Evolutionary conservation across 2,113 vertebrate species (phyloP).

Genomic region (Ploceus nigricollis): DNA sequence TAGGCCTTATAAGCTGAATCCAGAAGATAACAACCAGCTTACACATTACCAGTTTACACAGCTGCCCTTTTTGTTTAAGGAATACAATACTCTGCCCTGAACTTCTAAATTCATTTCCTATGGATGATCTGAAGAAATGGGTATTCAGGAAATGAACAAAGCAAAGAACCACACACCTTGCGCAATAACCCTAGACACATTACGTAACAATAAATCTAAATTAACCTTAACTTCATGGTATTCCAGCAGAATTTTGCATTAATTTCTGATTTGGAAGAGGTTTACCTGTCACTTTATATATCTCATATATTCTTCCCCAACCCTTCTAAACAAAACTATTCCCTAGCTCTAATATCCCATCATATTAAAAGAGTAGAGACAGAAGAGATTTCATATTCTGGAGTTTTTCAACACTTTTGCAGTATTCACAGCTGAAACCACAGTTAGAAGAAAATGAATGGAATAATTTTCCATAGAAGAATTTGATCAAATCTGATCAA

Average conservation of each 20-base stretch:
- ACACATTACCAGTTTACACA: not conserved
- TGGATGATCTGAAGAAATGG: not conserved
- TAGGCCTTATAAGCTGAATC: not conserved
- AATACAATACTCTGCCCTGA: not conserved
- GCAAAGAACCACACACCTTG: not conserved
- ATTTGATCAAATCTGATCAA: not conserved
- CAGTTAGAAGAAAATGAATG: not conserved
- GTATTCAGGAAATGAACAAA: not conserved
- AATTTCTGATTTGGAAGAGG: not conserved
- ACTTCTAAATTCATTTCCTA: not conserved
- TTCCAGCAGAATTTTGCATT: not conserved
- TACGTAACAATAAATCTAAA: not conserved
- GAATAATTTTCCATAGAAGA: not conserved
- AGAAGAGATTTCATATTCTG: not conserved
- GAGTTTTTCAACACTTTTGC: not conserved
- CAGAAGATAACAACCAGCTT: not conserved
- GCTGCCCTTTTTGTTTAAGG: not conserved
- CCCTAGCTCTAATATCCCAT: not conserved
- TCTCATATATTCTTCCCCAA: not conserved
- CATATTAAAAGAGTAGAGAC: not conserved
- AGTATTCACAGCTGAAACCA: not conserved
- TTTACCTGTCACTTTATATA: not conserved
- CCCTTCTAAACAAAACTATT: not conserved
- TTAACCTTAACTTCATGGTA: not conserved
- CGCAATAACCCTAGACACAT: not conserved